Base-by-base conservation (phyloP, 2,888 invertebrate genomes). In the Zele albiditarsus region DNA sequence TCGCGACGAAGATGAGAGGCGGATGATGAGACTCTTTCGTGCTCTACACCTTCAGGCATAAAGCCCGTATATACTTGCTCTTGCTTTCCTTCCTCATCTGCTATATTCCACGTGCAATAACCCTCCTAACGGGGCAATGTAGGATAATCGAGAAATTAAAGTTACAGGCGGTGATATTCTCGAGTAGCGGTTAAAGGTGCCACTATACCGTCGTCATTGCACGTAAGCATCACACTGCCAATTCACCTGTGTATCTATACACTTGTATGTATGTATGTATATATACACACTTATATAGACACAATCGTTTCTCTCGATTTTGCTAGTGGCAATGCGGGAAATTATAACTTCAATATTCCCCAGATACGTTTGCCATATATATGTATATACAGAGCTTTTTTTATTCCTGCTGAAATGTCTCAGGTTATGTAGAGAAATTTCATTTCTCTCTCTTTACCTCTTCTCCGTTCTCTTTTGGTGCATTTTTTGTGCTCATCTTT, bases 71-170 rank as follows among this genome's bases (percentile, higher is more conserved):
- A 65, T 33, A 38, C 46, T 46, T 46, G 46, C 46, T 16, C n/a
- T 46, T 46, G n/a, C 46, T 46, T 46, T 14, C 33, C 20, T 23
- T 16, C 31, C 14, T 31, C 46, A n/a, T 58, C 28, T 12, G 42
- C 23, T 46, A 66, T 27, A 28, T 53, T 68, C 68, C 20, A 31
- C 53, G 60, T 60, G 71, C 71, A 71, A 71, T 71, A 71, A 71
- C 62, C 60, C 80, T 82, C 78, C 79, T 86, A 88, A 88, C 85
- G 83, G 85, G 83, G 84, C 84, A 85, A 85, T 87, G 82, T 73
- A 80, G 84, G 86, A 86, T 88, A 88, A 88, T 88, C 87, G 87
- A 78, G 83, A 81, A 87, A 88, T 88, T 87, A 87, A 88, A 87
- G 87, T 84, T 84, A 84, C 85, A 84, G 82, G 82, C 80, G 81